Evolutionary conservation across 2,797 vertebrate species (phyloP), one percentile per base, ranked within the genome.

Genomic region (Hyperoplus immaculatus): DNA sequence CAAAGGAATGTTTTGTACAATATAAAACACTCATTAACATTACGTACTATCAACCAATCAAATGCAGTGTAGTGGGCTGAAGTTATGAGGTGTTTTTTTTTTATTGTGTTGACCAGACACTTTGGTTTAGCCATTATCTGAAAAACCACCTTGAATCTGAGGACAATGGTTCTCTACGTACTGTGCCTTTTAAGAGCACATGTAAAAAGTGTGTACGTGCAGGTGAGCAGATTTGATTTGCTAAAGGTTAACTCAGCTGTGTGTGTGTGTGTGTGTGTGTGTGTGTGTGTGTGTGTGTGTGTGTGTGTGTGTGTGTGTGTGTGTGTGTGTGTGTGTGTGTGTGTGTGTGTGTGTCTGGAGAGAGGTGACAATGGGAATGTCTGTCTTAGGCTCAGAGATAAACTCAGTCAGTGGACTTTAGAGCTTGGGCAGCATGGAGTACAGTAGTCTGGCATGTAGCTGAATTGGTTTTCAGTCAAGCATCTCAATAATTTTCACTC

Each of bases 171-270:
- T 54, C 6, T 54, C 0, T 1, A 16, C 0, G 1, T 16, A 9
- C 8, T 51, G 59, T 10, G 21, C 60, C 43, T 60, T 53, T 76
- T 36, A 53, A 58, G 6, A 41, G 51, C 46, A 65, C 12, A 18
- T 49, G 49, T 16, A 2, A 4, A 18, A 6, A 12, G 46, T 42
- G 21, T 10, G 13, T 42, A 36, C 57, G 29, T 50, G n/a, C 16
- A 36, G 61, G 43, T 46, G 54, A 46, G 63, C 41, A 13, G 60
- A 21, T 36, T 1, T 14, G 14, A 3, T 47, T 63, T 55, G 75
- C 79, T 77, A 84, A 83, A 77, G 7, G 61, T 86, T 80, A 80
- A 78, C 78, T 63, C 4, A 2, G 36, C 36, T 1, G 7, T 42
- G 12, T 67, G 21, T 67, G 58, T 29, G 29, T 29, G 29, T 29